Percentiles rank a stretch among this genome's conserved stretches.
Conservation (phyloP, 2,113 vertebrate genomes). For the Octodon degus region DNA sequence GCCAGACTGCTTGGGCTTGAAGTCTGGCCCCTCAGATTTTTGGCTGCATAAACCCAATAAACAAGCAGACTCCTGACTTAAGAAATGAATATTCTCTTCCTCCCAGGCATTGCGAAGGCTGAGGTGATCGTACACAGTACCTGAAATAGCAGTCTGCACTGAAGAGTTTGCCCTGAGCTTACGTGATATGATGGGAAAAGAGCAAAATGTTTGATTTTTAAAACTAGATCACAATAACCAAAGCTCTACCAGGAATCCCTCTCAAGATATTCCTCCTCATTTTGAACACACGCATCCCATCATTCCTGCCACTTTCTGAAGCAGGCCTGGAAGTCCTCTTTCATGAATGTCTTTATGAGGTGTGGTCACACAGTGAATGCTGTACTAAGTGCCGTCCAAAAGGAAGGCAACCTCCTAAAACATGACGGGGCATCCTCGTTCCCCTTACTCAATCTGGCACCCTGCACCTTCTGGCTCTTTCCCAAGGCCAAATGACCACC, state of each 20-base stretch:
- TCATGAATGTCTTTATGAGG: not conserved
- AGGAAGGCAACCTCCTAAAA: not conserved
- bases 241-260: not conserved
- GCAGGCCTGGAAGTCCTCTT: not conserved
- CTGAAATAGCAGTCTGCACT: not conserved
- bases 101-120: not conserved
- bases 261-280: not conserved
- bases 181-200: not conserved
- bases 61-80: not conserved
- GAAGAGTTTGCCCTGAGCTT: not conserved
- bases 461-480: not conserved
- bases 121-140: not conserved
- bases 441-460: not conserved
- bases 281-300: not conserved
- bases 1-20: not conserved
- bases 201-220: not conserved
- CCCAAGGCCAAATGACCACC: not conserved
- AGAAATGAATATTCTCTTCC: not conserved
- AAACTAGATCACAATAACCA: not conserved
- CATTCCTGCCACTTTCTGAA: not conserved
- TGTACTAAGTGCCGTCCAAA: not conserved
- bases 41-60: not conserved
- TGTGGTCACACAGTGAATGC: not conserved
- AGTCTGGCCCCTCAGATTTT: not conserved
- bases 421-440: not conserved